Percentiles rank a stretch among this genome's conserved stretches.
Conservation (phyloP, 2,113 vertebrate genomes). For the Elaphurus davidianus region DNA sequence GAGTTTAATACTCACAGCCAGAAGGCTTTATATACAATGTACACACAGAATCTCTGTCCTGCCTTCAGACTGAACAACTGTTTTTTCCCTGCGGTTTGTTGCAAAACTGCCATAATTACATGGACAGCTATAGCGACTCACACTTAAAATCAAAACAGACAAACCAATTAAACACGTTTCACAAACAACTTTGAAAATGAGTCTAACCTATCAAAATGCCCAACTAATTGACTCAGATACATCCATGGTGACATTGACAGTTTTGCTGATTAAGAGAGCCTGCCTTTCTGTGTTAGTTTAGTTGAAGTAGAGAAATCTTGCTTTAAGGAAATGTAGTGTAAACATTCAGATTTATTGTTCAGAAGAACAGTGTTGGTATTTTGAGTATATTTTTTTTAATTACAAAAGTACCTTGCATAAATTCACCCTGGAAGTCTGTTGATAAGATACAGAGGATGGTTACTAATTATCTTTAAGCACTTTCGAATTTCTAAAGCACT, state of each 20-base stretch:
- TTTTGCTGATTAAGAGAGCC: constrained; percentile 20
- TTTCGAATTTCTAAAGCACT: background rate
- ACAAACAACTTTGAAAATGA: constrained; percentile 53
- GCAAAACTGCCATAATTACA: constrained; percentile 72
- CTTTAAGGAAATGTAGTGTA: background rate
- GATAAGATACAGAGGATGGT: background rate
- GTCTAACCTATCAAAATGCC: background rate
- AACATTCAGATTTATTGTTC: background rate
- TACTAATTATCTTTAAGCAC: background rate
- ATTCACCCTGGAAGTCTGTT: background rate
- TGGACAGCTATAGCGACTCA: constrained; percentile 45
- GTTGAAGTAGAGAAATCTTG: background rate
- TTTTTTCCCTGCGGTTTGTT: constrained; percentile 5
- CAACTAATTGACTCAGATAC: constrained; percentile 18
- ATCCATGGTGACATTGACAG: background rate
- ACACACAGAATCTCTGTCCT: constrained; percentile 70
- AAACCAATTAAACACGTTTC: constrained; percentile 60
- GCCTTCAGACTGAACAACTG: constrained; percentile 69
- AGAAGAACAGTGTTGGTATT: background rate
- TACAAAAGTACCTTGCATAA: background rate
- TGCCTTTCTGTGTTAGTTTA: background rate
- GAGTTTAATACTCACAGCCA: constrained; percentile 70
- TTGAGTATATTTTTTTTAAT: background rate
- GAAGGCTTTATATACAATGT: constrained; percentile 70
- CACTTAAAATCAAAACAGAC: constrained; percentile 63